Evolutionary conservation across 2,888 invertebrate genomes (phyloP), one percentile per base, ranked within the genome.

Genomic region (Drosophila niveifrons): DNA sequence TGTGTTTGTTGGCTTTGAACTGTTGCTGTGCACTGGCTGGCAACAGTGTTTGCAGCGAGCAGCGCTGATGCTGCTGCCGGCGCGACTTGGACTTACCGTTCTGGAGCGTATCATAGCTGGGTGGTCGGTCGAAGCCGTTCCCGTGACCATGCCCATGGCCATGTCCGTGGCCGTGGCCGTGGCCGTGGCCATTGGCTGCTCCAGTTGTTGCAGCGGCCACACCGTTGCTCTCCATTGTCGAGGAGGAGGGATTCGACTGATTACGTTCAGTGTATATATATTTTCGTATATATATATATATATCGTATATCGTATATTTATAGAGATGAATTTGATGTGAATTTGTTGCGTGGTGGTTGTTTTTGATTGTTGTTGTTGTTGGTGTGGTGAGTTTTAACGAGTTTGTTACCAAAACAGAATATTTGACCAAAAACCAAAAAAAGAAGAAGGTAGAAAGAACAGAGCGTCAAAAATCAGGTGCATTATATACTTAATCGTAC

Each of bases 31-130:
- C 88, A 67, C 76, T 90, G 80, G 90, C 85, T 51, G 91, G 89
- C 86, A 90, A 80, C 75, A 91, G 86, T 66, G 90, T 90, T 81
- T 91, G 91, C 77, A 91, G 84, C 71, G 90, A 91, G 87, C 91
- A 90, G 75, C 88, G 89, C 74, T 90, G 91, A 70, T 90, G 90
- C 73, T 90, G 90, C 87, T 91, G 91, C 70, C 90, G 89, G 76
- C 90, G 91, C 82, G 92, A 93, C 92, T 93, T 93, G 85, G 92
- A 93, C 92, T 93, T 93, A 93, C 93, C 93, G 78, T 92, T 93
- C 88, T 92, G 92, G 72, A 93, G 91, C 88, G 92, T 92, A 79
- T 93, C 93, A 77, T 93, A 93, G 84, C 93, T 93, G 81, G 92
- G 92, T 57, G 87, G 89, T 18, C 87, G 81, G 52, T 84, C 83